phyloP scores from a whole-genome alignment of 2,113 vertebrate species.

The Seriola rivoliana region DNA sequence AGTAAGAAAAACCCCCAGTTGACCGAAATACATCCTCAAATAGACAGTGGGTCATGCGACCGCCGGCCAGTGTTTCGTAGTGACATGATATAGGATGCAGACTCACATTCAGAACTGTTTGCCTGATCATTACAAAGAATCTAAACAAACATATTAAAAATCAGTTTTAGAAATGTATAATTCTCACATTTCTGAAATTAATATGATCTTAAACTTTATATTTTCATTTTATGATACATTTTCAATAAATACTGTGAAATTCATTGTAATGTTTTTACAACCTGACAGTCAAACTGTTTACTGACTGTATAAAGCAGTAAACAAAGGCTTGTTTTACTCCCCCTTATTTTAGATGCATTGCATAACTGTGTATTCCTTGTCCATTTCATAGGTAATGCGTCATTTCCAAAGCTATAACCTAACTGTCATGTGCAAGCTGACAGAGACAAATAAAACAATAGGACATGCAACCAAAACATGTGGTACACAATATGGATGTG shows the following conservation, averaged over 20 bases:
- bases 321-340: background rate
- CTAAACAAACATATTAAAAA: too few relatives aligned
- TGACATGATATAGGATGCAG: background rate
- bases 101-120: background rate
- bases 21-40: background rate
- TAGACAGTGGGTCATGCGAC: background rate
- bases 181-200: background rate
- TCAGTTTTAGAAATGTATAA: background rate
- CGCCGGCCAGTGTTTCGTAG: background rate
- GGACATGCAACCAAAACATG: background rate
- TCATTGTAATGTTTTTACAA: background rate
- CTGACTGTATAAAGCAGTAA: background rate
- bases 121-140: background rate
- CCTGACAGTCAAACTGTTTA: background rate
- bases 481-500: background rate
- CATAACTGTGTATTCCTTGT: background rate
- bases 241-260: background rate
- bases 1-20: slow-evolving; percentile 15
- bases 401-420: background rate
- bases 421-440: slow-evolving; percentile 17
- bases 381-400: slow-evolving; percentile 16
- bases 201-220: background rate
- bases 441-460: slow-evolving; percentile 7
- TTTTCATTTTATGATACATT: background rate
- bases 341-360: background rate